Percentiles rank a stretch among this genome's conserved stretches.
Conservation (phyloP, 35 echinoderm and acorn worm species). For the Eucidaris tribuloides region DNA sequence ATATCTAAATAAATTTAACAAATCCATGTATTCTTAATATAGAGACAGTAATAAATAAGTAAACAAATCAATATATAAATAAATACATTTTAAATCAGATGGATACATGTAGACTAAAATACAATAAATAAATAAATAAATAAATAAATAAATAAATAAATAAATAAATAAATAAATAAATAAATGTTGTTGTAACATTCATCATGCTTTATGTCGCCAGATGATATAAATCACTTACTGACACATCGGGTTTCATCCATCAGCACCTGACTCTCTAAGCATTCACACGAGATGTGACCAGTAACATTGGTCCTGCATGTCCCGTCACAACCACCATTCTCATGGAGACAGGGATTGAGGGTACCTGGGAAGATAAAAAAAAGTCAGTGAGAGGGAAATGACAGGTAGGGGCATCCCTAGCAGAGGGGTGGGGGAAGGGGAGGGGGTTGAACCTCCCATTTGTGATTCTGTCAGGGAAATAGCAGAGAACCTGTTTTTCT, state of each 20-base stretch:
- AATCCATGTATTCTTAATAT: too few relatives aligned
- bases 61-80: background rate
- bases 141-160: background rate
- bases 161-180: background rate
- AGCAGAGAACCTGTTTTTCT: background rate
- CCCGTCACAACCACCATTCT: conserved; percentile 86
- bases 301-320: conserved; percentile 44
- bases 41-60: background rate
- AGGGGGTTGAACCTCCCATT: background rate
- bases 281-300: conserved; percentile 57
- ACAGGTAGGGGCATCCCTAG: background rate
- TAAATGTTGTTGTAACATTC: too few relatives aligned
- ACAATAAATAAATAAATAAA: background rate
- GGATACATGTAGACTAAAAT: background rate
- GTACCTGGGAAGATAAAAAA: conserved; percentile 36
- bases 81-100: background rate
- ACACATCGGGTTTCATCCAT: conserved; percentile 44
- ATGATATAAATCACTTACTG: conserved; percentile 11
- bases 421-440: background rate
- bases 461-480: background rate
- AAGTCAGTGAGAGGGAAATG: background rate
- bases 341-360: conserved; percentile 13
- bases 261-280: conserved; percentile 12
- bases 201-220: too few relatives aligned
- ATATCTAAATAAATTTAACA: too few relatives aligned